Evolutionary conservation across 2,888 invertebrate species (phyloP).

Genomic region (Drosophila mulleri): DNA sequence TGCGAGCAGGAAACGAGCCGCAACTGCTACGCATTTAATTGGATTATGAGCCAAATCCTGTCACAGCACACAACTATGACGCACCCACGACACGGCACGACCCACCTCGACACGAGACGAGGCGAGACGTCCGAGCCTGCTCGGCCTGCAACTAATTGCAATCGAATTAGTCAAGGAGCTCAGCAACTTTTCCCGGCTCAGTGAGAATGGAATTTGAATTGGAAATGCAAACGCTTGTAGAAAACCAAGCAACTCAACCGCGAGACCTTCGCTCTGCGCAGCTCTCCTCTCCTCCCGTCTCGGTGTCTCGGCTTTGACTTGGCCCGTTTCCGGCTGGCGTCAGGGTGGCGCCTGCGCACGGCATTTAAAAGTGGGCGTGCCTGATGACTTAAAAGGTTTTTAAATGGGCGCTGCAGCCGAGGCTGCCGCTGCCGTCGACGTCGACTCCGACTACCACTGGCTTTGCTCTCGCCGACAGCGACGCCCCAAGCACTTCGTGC

Average conservation of each 20-base stretch:
- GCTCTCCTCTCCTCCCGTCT: background rate
- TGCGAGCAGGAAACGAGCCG: slow-evolving; percentile 70
- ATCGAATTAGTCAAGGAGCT: slow-evolving; percentile 81
- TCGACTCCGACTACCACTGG: slow-evolving; percentile 36
- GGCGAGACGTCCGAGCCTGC: slow-evolving; percentile 12
- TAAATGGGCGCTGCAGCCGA: slow-evolving; percentile 65
- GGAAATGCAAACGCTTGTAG: slow-evolving; percentile 36
- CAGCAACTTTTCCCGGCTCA: slow-evolving; percentile 66
- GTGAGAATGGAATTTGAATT: slow-evolving; percentile 26
- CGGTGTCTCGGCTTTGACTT: slow-evolving; percentile 22
- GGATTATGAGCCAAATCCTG: slow-evolving; percentile 78
- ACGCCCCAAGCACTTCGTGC: slow-evolving; percentile 60
- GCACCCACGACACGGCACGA: slow-evolving; percentile 55
- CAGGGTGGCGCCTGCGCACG: slow-evolving; percentile 78
- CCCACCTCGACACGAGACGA: slow-evolving; percentile 23
- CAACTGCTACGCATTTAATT: slow-evolving; percentile 72
- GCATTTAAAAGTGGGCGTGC: slow-evolving; percentile 76
- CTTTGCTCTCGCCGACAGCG: slow-evolving; percentile 73
- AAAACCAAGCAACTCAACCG: slow-evolving; percentile 36
- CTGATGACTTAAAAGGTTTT: slow-evolving; percentile 82
- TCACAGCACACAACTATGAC: slow-evolving; percentile 64
- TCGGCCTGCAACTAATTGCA: slow-evolving; percentile 72
- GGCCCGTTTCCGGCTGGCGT: slow-evolving; percentile 79
- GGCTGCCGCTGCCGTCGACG: slow-evolving; percentile 1
- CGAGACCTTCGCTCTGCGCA: slow-evolving; percentile 24